Evolutionary conservation across 2,888 invertebrate genomes (phyloP), one percentile per base, ranked within the genome.

Genomic region (Cryptus viduatorius): DNA sequence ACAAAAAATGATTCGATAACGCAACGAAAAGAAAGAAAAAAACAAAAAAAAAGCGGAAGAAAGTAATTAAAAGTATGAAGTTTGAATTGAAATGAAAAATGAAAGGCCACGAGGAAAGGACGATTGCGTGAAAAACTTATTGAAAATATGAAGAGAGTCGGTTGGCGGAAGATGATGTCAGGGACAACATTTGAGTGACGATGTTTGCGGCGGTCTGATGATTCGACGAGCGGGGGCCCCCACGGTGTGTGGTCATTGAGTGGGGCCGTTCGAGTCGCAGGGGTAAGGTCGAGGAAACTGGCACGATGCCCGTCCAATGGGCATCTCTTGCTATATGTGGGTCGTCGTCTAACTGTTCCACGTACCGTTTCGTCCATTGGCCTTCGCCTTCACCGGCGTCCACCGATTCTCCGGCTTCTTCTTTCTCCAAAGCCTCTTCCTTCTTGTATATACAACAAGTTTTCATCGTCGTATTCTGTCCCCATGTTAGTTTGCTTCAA

Each of bases 291-390:
- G 83, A 86, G 85, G 90, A 93, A 93, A 93, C 93, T 93, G 90
- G 93, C 92, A 93, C 93, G 93, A 89, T 91, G 90, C 90, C 90
- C 91, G 90, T 87, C 89, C 88, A 90, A 86, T 90, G 90, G 89
- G 90, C 87, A 83, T 88, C 89, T 90, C 88, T 88, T 72, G 87
- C 86, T 89, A 85, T 87, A 93, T 93, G 91, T 93, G 91, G 93
- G 93, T 93, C 93, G 89, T 91, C 93, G 93, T 90, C 93, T 93
- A 93, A 93, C 93, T 93, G 93, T 93, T 93, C 91, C 91, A 87
- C 93, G 93, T 93, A 93, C 93, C 93, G 93, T 93, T 93, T 91
- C 90, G 89, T 89, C 85, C 84, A 83, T 86, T 83, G 85, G 77
- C 82, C 83, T 84, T 85, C 88, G 89, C 86, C 88, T 88, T 88